Base-by-base conservation (phyloP, 2,113 vertebrate species). In the Ophthalmolycus amberensis region DNA sequence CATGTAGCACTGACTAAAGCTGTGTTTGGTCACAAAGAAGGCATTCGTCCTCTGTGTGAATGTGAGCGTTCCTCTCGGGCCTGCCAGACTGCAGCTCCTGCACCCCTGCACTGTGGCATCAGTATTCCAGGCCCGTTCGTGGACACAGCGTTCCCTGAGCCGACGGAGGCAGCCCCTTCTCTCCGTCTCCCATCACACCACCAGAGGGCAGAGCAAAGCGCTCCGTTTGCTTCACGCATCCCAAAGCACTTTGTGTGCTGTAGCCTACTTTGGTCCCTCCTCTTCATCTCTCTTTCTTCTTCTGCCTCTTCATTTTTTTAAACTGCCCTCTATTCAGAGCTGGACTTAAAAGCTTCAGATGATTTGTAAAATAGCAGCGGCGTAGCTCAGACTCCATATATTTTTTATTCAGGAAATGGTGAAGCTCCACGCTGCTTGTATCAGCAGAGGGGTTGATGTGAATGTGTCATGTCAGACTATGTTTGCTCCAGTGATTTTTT, bases 121-220 rank as follows among this genome's bases (percentile, higher is more conserved):
- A 93, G 93, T 94, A 95, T 95, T 94, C 93, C 73, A 81, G 84
- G 79, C 88, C 94, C 92, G 92, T 93, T 88, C 92, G 73, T 66
- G 62, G 94, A 91, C 92, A 94, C 91, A 37, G 12, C 79, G 60
- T 91, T 91, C 90, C 85, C 83, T 75, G 86, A 85, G 86, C 75
- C 56, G 83, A 73, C 65, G 76, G 63, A 84, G 81, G 82, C 82
- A 81, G 29, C 66, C 40, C 78, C 46, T 6, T 20, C 46, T 50
- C 46, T n/a, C 67, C 29, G 32, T 79, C 50, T 2, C 86, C 9
- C 66, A 2, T 37, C 11, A 0, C 48, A 14, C 93, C 94, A 90
- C 80, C 91, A 95, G 94, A 82, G 92, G 87, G 87, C 84, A 82
- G 72, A 82, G 74, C 60, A 15, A 0, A 3, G 80, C 40, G 27